Evolutionary conservation across 2,797 vertebrate species (phyloP).

Genomic region (Choloepus didactylus): DNA sequence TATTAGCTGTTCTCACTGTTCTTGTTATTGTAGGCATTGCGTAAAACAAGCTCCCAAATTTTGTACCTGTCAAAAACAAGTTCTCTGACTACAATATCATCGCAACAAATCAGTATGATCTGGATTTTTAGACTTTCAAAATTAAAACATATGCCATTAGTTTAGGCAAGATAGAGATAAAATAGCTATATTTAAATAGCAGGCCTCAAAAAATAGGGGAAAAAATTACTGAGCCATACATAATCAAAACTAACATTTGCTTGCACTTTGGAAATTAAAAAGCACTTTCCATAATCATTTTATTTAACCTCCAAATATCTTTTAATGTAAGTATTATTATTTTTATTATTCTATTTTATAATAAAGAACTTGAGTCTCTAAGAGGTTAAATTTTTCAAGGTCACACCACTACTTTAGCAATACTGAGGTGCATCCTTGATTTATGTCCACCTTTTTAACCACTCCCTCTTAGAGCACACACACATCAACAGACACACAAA

Average conservation of each 20-base stretch:
- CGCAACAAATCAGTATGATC: not conserved
- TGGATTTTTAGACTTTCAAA: not conserved
- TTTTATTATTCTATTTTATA: not conserved
- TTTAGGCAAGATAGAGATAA: not conserved
- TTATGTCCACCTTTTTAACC: conserved; percentile 25
- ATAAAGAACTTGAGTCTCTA: not conserved
- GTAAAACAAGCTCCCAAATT: conserved; percentile 9
- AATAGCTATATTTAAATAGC: not conserved
- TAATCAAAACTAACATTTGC: conserved; percentile 31
- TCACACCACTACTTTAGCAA: not conserved
- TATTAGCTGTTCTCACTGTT: not conserved
- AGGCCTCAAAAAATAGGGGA: not conserved
- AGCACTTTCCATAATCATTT: not conserved
- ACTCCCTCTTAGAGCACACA: not conserved
- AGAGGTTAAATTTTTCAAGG: not conserved
- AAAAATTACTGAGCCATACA: not conserved
- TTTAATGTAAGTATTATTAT: not conserved
- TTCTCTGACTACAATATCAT: not conserved
- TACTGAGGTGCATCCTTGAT: not conserved
- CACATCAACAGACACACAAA: not conserved
- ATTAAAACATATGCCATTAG: not conserved
- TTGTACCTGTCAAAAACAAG: not conserved
- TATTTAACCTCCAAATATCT: not conserved
- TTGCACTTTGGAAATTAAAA: conserved; percentile 18
- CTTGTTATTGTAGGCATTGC: not conserved